Evolutionary conservation across 1,140 invertebrate genomes (phyloP).

Genomic region (Doryteuthis pealeii): DNA sequence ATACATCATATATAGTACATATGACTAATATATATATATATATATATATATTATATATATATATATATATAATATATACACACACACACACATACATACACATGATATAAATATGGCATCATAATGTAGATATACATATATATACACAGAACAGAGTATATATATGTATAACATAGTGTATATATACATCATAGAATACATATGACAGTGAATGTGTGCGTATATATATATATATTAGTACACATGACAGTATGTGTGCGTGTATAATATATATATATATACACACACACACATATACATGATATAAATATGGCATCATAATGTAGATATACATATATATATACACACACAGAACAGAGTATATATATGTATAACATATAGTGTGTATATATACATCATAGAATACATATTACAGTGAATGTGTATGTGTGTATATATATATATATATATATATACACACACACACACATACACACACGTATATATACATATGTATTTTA

Average conservation of each 20-base stretch:
- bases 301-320: background rate
- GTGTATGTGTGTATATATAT: background rate
- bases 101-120: background rate
- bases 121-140: background rate
- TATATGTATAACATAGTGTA: background rate
- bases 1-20: too few relatives aligned
- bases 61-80: background rate
- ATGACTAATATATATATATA: background rate
- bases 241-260: background rate
- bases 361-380: background rate
- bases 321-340: background rate
- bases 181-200: too few relatives aligned
- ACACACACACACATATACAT: background rate
- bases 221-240: background rate
- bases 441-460: background rate
- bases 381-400: background rate
- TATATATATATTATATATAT: background rate
- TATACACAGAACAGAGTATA: background rate
- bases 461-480: background rate
- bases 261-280: background rate
- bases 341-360: background rate
- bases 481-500: background rate
- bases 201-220: background rate
- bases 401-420: background rate
- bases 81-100: background rate